A percentile compares a stretch with the other conserved stretches of the same genome.
Conservation (phyloP, 2,888 invertebrate species). For the Erebia epiphron region DNA sequence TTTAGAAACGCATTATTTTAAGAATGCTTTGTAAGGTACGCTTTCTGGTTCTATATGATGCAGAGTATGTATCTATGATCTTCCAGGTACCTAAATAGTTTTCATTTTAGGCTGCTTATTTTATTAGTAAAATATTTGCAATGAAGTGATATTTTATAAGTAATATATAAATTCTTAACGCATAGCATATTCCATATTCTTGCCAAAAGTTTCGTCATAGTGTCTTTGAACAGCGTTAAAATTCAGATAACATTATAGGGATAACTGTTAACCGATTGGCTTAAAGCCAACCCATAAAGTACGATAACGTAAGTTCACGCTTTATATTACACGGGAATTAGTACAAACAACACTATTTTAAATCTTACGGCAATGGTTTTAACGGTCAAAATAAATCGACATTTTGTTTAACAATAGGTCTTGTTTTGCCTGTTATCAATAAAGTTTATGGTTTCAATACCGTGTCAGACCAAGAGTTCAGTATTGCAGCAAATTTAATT, state of each 20-base stretch:
- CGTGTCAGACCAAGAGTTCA: background rate
- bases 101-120: background rate
- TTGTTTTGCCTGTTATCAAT: background rate
- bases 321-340: constrained; percentile 2
- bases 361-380: background rate
- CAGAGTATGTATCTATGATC: background rate
- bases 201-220: background rate
- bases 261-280: constrained; percentile 9
- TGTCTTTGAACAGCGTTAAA: background rate
- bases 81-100: background rate
- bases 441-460: constrained; percentile 1
- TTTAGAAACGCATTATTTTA: too few species aligned
- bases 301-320: constrained; percentile 5
- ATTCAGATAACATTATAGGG: constrained; percentile 2
- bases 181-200: background rate
- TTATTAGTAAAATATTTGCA: background rate
- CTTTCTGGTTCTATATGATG: too few species aligned
- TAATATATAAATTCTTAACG: background rate
- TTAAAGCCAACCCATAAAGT: constrained; percentile 10
- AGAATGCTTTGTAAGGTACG: too few species aligned
- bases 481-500: background rate
- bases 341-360: background rate
- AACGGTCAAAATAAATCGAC: background rate
- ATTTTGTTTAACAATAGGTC: background rate
- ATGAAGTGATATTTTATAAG: background rate